Evolutionary conservation across 2,888 invertebrate genomes (phyloP).

Genomic region (Plebejus argus): DNA sequence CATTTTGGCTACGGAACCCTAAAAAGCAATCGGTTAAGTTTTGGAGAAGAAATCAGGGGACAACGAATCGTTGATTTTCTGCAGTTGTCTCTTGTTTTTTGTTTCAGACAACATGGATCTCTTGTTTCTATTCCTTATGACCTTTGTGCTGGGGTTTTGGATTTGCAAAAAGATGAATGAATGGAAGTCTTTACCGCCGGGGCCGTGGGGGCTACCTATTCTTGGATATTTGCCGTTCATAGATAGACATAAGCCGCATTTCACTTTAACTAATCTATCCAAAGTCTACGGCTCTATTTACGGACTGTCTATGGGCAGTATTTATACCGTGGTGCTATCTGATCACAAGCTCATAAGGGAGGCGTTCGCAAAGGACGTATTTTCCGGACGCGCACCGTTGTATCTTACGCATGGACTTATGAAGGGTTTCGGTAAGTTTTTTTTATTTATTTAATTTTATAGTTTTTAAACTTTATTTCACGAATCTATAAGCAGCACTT

Average conservation of each 20-base stretch:
- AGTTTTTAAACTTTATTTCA: no score
- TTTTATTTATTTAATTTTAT: background rate
- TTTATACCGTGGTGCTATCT: constrained; percentile 88
- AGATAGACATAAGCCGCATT: constrained; percentile 84
- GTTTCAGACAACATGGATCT: constrained; percentile 44
- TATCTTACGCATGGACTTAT: constrained; percentile 93
- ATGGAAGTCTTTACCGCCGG: constrained; percentile 84
- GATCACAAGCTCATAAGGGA: constrained; percentile 87
- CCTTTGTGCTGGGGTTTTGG: constrained; percentile 51
- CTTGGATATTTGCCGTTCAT: constrained; percentile 90
- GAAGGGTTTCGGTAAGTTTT: constrained; percentile 89
- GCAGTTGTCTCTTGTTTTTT: no score
- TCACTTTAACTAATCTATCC: constrained; percentile 84
- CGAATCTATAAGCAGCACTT: no score
- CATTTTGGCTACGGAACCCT: no score
- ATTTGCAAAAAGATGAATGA: constrained; percentile 62
- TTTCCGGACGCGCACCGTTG: constrained; percentile 89
- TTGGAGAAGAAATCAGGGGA: no score
- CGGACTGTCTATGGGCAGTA: constrained; percentile 86
- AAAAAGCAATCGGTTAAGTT: no score
- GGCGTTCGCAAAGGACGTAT: constrained; percentile 85
- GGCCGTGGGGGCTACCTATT: constrained; percentile 89
- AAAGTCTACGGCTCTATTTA: constrained; percentile 88
- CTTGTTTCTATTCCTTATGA: constrained; percentile 44
- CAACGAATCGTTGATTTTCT: no score